phyloP scores from a whole-genome alignment of 2,113 vertebrate species.

The Ptychochromis oligacanthus region DNA sequence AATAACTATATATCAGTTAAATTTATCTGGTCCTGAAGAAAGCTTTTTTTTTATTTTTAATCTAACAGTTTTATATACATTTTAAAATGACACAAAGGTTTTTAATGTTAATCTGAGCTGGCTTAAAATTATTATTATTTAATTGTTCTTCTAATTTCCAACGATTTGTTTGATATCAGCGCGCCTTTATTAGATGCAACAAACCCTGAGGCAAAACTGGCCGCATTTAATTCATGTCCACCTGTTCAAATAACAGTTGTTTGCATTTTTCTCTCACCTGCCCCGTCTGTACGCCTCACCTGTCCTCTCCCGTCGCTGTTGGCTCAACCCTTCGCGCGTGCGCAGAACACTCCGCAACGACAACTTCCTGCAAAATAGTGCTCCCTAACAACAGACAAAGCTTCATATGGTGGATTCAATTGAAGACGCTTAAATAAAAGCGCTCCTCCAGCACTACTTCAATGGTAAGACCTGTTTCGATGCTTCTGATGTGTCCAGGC shows the following conservation, averaged over 20 bases:
- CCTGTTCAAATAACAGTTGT: conserved; percentile 30
- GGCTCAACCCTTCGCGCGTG: conserved; percentile 49
- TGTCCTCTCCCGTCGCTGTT: conserved; percentile 14
- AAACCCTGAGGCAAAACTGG: neutral
- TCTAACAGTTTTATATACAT: no score
- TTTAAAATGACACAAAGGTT: neutral
- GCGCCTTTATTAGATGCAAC: neutral
- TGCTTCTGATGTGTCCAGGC: fast-evolving
- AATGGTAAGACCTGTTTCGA: conserved; percentile 72
- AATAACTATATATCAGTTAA: no score
- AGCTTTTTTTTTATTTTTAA: no score
- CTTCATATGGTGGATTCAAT: conserved; percentile 59
- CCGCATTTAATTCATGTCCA: neutral
- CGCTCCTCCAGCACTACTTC: conserved; percentile 25
- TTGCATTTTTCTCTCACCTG: conserved; percentile 27
- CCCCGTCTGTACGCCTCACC: conserved; percentile 19
- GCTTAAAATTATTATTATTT: fast-evolving
- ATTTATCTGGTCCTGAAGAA: no score
- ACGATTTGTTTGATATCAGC: fast-evolving
- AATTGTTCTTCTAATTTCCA: no score
- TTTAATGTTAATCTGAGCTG: neutral
- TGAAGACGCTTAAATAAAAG: conserved; percentile 42
- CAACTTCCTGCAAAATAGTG: conserved; percentile 81
- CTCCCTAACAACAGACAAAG: conserved; percentile 80
- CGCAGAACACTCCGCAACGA: conserved; percentile 27